Conservation (phyloP, 2,888 invertebrate genomes). For the Muschampia plurimacula region DNA sequence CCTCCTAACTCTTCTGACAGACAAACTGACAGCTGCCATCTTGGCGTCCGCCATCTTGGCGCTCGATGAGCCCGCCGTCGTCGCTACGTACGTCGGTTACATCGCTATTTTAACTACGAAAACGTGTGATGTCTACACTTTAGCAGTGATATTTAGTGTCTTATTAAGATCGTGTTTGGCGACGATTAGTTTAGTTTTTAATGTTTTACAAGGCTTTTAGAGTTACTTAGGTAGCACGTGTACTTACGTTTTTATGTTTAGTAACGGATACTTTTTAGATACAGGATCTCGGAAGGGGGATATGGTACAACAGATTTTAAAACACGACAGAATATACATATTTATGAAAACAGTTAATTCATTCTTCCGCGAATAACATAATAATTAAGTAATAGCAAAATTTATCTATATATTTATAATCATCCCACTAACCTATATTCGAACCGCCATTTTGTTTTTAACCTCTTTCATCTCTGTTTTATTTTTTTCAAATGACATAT, state of each 20-base stretch:
- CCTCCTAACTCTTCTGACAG: conserved; percentile 60
- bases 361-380: background rate
- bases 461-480: background rate
- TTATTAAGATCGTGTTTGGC: conserved; percentile 70
- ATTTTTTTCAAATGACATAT: background rate
- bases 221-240: conserved; percentile 20
- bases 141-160: conserved; percentile 75
- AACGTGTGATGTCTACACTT: conserved; percentile 74
- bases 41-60: conserved; percentile 63
- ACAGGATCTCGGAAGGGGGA: conserved; percentile 54
- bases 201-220: conserved; percentile 57
- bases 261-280: conserved; percentile 33
- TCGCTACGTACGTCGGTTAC: conserved; percentile 56
- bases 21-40: conserved; percentile 54
- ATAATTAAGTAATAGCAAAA: conserved; percentile 24
- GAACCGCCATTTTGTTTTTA: conserved; percentile 51
- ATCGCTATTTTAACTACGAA: conserved; percentile 66
- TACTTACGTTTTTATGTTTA: background rate
- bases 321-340: conserved; percentile 38
- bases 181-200: conserved; percentile 66
- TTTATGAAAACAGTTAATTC: background rate
- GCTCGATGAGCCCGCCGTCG: conserved; percentile 52
- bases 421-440: background rate
- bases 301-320: conserved; percentile 63
- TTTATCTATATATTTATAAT: background rate